A percentile compares a stretch with the other conserved stretches of the same genome.
phyloP scores from a whole-genome alignment of 2,113 vertebrate genomes.

The Ictalurus furcatus region DNA sequence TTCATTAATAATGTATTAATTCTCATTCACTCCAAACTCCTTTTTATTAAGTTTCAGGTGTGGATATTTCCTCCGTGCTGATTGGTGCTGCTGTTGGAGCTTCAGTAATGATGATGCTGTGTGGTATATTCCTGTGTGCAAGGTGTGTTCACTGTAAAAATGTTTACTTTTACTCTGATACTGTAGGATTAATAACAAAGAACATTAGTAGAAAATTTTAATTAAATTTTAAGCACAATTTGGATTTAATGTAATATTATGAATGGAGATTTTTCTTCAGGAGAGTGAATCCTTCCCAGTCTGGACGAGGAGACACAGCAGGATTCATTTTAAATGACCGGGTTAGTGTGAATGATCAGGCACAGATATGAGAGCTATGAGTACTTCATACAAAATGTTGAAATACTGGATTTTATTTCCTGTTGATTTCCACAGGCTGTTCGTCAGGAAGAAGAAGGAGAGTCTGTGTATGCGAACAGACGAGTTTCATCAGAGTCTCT shows the following conservation, averaged over 20 bases:
- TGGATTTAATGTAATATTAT: neutral
- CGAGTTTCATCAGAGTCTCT: constrained; percentile 9
- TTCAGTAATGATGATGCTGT: no score
- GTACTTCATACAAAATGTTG: neutral
- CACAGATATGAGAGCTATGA: neutral
- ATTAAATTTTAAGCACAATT: neutral
- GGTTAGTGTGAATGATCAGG: constrained; percentile 1
- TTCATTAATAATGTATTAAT: neutral
- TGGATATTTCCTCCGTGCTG: neutral
- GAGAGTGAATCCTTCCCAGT: neutral
- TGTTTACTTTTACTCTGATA: neutral
- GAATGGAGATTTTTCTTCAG: neutral
- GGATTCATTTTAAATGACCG: neutral
- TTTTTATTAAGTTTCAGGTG: neutral
- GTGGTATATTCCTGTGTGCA: no score
- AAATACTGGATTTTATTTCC: neutral
- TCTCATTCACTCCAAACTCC: neutral
- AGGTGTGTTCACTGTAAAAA: neutral
- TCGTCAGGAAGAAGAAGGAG: neutral
- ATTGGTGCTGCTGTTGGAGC: neutral
- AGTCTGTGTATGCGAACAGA: neutral
- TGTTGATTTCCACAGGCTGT: neutral
- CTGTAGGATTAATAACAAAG: neutral
- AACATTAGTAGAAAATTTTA: no score
- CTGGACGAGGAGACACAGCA: neutral